Evolutionary conservation across 2,888 invertebrate genomes (phyloP).

Genomic region (Prosopocoilus inquinatus): DNA sequence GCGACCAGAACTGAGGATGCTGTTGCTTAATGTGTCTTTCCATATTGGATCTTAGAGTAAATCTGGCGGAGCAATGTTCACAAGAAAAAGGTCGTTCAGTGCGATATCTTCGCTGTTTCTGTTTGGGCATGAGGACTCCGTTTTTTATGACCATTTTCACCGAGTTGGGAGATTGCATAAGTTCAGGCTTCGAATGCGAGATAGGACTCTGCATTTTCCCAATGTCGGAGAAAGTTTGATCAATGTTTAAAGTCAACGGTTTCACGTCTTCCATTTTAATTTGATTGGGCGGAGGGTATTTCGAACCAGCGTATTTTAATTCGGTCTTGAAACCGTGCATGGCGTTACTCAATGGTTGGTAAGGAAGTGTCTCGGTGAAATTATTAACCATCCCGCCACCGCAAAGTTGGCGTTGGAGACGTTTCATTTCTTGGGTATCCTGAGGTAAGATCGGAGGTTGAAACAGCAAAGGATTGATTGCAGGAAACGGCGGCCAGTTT

Average conservation of each 20-base stretch:
- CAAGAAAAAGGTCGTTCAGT: constrained; percentile 90
- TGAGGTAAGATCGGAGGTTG: constrained; percentile 54
- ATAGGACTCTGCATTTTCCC: constrained; percentile 49
- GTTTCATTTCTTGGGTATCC: constrained; percentile 66
- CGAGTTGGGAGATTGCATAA: constrained; percentile 60
- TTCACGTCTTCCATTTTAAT: constrained; percentile 54
- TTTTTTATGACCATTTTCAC: constrained; percentile 90
- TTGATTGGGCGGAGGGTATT: constrained; percentile 24
- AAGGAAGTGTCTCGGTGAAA: constrained; percentile 17
- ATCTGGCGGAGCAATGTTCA: constrained; percentile 85
- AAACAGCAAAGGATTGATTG: constrained; percentile 65
- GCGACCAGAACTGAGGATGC: constrained; percentile 87
- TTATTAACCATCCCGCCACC: constrained; percentile 66
- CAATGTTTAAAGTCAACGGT: constrained; percentile 50
- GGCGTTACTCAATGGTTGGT: constrained; percentile 31
- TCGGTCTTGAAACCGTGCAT: constrained; percentile 31
- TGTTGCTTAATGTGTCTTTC: constrained; percentile 93
- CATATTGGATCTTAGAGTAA: constrained; percentile 92
- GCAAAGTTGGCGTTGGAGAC: constrained; percentile 67
- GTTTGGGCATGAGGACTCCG: constrained; percentile 86
- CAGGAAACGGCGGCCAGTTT: constrained; percentile 55
- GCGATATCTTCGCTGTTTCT: constrained; percentile 84
- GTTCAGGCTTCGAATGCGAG: constrained; percentile 52
- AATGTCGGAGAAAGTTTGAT: constrained; percentile 30
- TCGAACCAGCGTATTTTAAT: constrained; percentile 24